Evolutionary conservation across 2,797 vertebrate genomes (phyloP).

Genomic region (Anguilla megastoma): DNA sequence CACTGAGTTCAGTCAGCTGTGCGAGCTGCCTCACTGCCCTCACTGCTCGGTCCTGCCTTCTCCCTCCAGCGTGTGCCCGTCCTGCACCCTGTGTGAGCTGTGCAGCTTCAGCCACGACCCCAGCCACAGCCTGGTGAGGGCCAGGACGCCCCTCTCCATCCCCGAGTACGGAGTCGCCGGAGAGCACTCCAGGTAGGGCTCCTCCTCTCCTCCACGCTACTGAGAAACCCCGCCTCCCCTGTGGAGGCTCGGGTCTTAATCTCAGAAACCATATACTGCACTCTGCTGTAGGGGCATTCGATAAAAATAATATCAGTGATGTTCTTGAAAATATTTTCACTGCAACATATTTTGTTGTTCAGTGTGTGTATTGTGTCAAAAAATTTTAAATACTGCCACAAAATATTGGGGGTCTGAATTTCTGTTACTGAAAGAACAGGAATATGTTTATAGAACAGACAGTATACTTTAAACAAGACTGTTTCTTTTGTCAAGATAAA

Average conservation of each 20-base stretch:
- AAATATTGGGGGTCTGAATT: no score
- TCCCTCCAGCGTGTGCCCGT: constrained; percentile 81
- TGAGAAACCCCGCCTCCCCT: not conserved
- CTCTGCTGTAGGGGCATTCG: not conserved
- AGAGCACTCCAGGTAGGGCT: constrained; percentile 72
- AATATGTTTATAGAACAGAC: no score
- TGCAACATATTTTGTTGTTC: no score
- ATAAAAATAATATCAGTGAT: not conserved
- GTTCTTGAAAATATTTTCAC: not conserved
- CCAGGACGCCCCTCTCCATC: constrained; percentile 83
- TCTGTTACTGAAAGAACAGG: not conserved
- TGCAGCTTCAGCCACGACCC: constrained; percentile 85
- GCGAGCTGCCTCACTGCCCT: no score
- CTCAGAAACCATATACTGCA: not conserved
- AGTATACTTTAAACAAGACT: no score
- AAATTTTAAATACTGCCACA: no score
- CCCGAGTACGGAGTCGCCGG: constrained; percentile 75
- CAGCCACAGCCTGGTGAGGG: constrained; percentile 86
- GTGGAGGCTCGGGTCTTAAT: not conserved
- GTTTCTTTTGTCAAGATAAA: no score
- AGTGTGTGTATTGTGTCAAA: no score
- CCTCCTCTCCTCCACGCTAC: not conserved
- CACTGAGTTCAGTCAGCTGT: no score
- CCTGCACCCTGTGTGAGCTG: constrained; percentile 91
- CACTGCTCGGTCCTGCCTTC: no score